Evolutionary conservation across 1,140 invertebrate species (phyloP), one percentile per base, ranked within the genome.

Genomic region (Drosophila watanabei): DNA sequence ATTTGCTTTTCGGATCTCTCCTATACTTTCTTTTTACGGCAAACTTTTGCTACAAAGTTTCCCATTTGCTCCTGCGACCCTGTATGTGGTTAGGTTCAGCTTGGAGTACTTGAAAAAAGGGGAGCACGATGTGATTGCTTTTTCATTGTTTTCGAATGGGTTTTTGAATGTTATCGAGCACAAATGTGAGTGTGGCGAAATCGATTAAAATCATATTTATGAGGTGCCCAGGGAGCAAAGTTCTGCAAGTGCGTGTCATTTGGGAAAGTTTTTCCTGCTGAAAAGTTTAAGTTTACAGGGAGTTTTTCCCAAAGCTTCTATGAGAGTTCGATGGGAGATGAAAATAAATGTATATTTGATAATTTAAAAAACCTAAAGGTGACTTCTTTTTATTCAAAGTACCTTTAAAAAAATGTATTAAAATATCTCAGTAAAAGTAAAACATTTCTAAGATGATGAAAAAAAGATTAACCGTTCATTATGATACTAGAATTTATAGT

Each of bases 191-290:
- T 77, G 82, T 82, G 81, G 60, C 61, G 72, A 80, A 89, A 88
- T 88, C 84, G 84, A 88, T 89, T 88, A 88, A 85, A 79, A 85
- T 89, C 81, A 89, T 85, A 89, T 90, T 88, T 89, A 85, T 89
- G 64, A 56, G 65, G 37, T 69, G 77, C 68, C 72, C 35, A 24
- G 70, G 51, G 45, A n/a, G 43, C n/a, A 75, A 57, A 66, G 37
- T 76, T 76, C 20, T 24, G 43, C 18, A 56, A 57, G 60, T 63
- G 63, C 49, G 60, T 39, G 24, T 37, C 62, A 48, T 30, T 59
- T 48, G 16, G 11, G 16, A 71, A 82, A 73, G 68, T 71, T 72
- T 73, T 52, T 11, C 46, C 37, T 18, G 20, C 18, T 24, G 46
- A 14, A 73, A 75, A 75, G 56, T 72, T 48, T 1, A 68, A 68